Conservation (phyloP, 1,140 invertebrate species). For the Caenorhabditis briggsae region DNA sequence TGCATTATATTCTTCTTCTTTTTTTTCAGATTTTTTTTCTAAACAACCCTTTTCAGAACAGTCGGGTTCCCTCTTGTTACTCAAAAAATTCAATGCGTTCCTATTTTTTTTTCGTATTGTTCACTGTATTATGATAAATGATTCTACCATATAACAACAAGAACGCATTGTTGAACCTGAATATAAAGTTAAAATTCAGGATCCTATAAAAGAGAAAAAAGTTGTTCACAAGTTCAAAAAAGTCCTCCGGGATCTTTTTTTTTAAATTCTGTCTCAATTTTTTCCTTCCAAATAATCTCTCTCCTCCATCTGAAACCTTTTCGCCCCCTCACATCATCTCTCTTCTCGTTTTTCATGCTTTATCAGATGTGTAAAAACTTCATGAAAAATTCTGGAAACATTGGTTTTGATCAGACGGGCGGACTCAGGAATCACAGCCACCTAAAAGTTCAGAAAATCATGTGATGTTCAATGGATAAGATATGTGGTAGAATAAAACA, state of each 20-base stretch:
- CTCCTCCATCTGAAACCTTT: not conserved
- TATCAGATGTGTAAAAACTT: not conserved
- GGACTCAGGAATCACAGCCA: not conserved
- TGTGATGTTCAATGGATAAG: not conserved
- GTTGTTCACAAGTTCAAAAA: too few relatives aligned
- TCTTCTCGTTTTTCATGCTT: not conserved
- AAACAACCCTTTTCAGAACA: too few relatives aligned
- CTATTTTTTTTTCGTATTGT: too few relatives aligned
- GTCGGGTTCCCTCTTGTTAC: too few relatives aligned
- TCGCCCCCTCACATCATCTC: not conserved
- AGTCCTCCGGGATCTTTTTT: too few relatives aligned
- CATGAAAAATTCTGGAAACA: constrained; percentile 10
- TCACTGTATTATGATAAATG: too few relatives aligned
- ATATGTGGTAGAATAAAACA: too few relatives aligned
- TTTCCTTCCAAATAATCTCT: not conserved
- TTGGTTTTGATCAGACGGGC: not conserved
- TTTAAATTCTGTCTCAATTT: not conserved
- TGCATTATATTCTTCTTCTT: not conserved
- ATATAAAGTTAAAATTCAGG: too few relatives aligned
- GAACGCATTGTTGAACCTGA: too few relatives aligned
- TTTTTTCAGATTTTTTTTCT: not conserved
- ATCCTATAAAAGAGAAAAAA: not conserved
- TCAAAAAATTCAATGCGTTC: too few relatives aligned
- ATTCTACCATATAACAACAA: too few relatives aligned
- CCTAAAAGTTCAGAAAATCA: not conserved